Base-by-base conservation (phyloP, 2,797 vertebrate species). In the Chloroceryle amazona region DNA sequence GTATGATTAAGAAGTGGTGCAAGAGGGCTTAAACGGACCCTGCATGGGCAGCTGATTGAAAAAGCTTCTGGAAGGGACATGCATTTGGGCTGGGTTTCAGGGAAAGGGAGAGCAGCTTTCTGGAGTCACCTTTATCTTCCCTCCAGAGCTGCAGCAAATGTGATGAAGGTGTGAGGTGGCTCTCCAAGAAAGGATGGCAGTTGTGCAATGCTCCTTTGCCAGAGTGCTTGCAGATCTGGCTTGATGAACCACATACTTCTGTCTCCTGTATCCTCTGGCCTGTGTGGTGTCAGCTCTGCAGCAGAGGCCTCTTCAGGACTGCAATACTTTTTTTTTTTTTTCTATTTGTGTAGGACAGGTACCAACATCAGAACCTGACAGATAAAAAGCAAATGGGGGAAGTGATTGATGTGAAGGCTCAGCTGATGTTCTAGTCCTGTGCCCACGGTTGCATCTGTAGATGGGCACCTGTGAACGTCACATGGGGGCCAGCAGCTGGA, bases 151-250 rank as follows among this genome's bases (percentile, higher is more conserved):
- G 29, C 49, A 61, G 52, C 37, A 68, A 41, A 57, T 22, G n/a
- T 0, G 1, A 11, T 41, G 46, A 52, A 57, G 46, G 19, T 37
- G 31, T 0, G 4, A 29, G 33, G 37, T 25, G 19, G 25, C 19
- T 65, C 37, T 20, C 23, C 61, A 74, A 39, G 66, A n/a, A 19
- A 35, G 42, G 9, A 19, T 44, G 23, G 5, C 3, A 10, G 31
- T 0, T 0, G 0, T 58, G 41, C 52, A 44, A 14, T 0, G 5
- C 8, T 49, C 19, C 65, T 73, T 17, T 18, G 39, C 52, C 33
- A n/a, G 11, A 55, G 12, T 1, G 1, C 26, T 49, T 66, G 33
- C 55, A 25, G 8, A 41, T 0, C 3, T 49, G 72, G 12, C 31
- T 55, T 57, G 49, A 31, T 41, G 22, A 75, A 6, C 33, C 42